Evolutionary conservation across 2,113 vertebrate species (phyloP).

Genomic region (Cyprinus carpio): DNA sequence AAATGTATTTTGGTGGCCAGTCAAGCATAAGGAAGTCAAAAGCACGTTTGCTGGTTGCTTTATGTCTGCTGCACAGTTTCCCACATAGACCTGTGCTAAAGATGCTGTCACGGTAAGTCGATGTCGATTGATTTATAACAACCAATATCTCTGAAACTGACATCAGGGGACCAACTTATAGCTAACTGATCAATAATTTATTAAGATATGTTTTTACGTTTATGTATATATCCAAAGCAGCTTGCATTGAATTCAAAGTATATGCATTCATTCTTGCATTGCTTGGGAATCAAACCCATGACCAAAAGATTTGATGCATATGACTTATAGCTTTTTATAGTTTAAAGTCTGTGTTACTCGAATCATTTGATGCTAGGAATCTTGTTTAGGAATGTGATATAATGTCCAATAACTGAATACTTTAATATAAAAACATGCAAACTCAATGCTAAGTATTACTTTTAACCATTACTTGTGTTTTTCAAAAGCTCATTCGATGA

Average conservation of each 20-base stretch:
- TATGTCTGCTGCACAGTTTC: constrained; percentile 58
- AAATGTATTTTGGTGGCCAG: constrained; percentile 63
- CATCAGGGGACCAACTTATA: neutral
- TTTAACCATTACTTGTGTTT: neutral
- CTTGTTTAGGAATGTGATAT: neutral
- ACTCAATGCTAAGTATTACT: neutral
- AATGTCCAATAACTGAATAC: neutral
- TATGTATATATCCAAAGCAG: neutral
- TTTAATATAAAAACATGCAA: neutral
- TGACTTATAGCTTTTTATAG: neutral
- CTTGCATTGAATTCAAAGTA: neutral
- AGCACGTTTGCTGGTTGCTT: constrained; percentile 54
- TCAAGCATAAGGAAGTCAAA: constrained; percentile 65
- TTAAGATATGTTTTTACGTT: neutral
- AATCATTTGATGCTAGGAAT: neutral
- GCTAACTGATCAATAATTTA: neutral
- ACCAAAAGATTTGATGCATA: neutral
- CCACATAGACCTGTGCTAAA: constrained; percentile 59
- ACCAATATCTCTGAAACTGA: neutral
- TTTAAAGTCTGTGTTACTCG: neutral
- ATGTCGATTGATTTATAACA: constrained; percentile 22
- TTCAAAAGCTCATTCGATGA: neutral
- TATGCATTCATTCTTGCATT: neutral
- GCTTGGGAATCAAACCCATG: neutral
- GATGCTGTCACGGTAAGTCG: constrained; percentile 66